phyloP scores from a whole-genome alignment of 2,888 invertebrate species.

The Gymnoscelis rufifasciata region DNA sequence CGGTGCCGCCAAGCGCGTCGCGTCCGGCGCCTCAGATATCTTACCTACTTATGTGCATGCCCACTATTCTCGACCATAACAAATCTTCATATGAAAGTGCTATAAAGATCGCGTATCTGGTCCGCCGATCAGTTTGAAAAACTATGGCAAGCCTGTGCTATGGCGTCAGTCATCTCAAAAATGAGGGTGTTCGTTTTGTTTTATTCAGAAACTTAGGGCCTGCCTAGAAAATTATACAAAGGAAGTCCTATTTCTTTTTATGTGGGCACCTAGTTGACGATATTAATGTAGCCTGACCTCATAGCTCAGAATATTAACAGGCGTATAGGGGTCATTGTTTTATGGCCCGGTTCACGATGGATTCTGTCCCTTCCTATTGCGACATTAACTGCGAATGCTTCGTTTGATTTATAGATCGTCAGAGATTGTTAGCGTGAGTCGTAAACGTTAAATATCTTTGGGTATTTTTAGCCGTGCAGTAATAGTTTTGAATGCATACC shows the following conservation, averaged over 20 bases:
- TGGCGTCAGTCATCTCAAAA: constrained; percentile 3
- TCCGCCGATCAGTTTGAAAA: constrained; percentile 24
- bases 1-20: constrained; percentile 40
- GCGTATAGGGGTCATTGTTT: constrained; percentile 32
- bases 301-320: constrained; percentile 26
- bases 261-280: constrained; percentile 14
- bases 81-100: constrained; percentile 34
- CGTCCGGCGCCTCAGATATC: constrained; percentile 35
- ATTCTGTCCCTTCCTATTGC: constrained; percentile 31
- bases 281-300: constrained; percentile 17
- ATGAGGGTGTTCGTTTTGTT: background rate
- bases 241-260: constrained; percentile 8
- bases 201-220: background rate
- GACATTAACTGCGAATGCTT: constrained; percentile 31
- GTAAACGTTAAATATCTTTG: constrained; percentile 14
- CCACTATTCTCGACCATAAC: constrained; percentile 37
- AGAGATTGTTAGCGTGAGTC: constrained; percentile 19
- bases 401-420: constrained; percentile 30
- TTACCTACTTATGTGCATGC: constrained; percentile 31
- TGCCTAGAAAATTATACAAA: background rate
- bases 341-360: constrained; percentile 29
- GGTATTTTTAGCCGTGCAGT: constrained; percentile 21
- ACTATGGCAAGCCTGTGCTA: constrained; percentile 18
- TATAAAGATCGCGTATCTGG: constrained; percentile 28
- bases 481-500: constrained; percentile 9